Evolutionary conservation across 2,113 vertebrate genomes (phyloP).

Genomic region (Sinocyclocheilus anophthalmus): DNA sequence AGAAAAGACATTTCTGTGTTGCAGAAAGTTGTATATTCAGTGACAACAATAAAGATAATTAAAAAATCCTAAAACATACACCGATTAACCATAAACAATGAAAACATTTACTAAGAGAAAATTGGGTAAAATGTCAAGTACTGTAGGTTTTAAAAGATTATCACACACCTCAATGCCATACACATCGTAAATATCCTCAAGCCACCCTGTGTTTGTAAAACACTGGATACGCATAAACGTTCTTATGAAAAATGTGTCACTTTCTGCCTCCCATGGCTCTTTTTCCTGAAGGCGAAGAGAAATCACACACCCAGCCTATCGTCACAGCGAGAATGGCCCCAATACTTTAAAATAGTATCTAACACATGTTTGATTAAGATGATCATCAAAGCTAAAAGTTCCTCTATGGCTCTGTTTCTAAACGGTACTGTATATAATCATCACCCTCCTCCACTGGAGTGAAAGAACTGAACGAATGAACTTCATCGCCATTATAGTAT

Average conservation of each 20-base stretch:
- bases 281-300: slow-evolving; percentile 34
- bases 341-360: slow-evolving; percentile 39
- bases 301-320: slow-evolving; percentile 2
- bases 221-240: slow-evolving; percentile 37
- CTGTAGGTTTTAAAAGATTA: neutral
- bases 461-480: neutral
- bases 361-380: slow-evolving; percentile 7
- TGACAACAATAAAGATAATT: neutral
- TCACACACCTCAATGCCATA: slow-evolving; percentile 30
- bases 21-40: too few species aligned
- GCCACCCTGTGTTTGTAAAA: neutral
- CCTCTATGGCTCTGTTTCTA: slow-evolving; percentile 7
- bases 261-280: slow-evolving; percentile 29
- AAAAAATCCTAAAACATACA: neutral
- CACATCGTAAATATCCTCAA: neutral
- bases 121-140: neutral
- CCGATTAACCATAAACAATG: neutral
- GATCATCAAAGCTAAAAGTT: slow-evolving; percentile 5
- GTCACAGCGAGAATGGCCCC: neutral
- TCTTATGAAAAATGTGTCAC: slow-evolving; percentile 23
- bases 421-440: neutral
- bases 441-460: neutral
- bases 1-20: too few species aligned
- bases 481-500: neutral
- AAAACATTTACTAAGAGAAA: neutral